Percentiles rank a stretch among this genome's conserved stretches.
Conservation (phyloP, 2,113 vertebrate species). For the Eonycteris spelaea region DNA sequence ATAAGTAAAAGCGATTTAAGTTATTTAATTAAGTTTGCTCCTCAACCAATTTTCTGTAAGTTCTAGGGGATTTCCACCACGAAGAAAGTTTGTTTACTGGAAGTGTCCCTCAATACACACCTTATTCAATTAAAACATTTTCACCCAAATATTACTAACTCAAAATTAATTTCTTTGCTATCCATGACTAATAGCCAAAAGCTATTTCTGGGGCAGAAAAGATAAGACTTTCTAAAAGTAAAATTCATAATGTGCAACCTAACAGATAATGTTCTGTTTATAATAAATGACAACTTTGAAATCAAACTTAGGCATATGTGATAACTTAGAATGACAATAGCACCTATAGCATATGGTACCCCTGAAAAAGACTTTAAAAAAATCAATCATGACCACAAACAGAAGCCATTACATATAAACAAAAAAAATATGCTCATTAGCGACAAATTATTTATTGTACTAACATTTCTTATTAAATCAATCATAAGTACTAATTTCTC, state of each 20-base stretch:
- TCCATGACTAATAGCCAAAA: constrained; percentile 58
- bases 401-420: neutral
- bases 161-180: constrained; percentile 64
- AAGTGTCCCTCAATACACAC: constrained; percentile 28
- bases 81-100: constrained; percentile 42
- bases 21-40: constrained; percentile 34
- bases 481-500: constrained; percentile 12
- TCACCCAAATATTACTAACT: constrained; percentile 34
- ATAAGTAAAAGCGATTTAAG: constrained; percentile 34
- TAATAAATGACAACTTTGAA: constrained; percentile 17
- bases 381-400: neutral
- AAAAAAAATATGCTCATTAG: neutral
- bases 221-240: constrained; percentile 68
- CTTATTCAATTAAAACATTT: constrained; percentile 38
- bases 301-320: constrained; percentile 10
- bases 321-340: constrained; percentile 28
- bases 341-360: neutral
- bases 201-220: constrained; percentile 66
- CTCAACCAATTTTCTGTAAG: constrained; percentile 28
- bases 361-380: neutral
- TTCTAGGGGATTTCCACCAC: constrained; percentile 44
- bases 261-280: constrained; percentile 66
- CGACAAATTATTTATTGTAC: constrained; percentile 39
- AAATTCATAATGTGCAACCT: constrained; percentile 41
- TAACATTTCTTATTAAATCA: constrained; percentile 33